Base-by-base conservation (phyloP, 1,140 invertebrate genomes). In the Amphibalanus amphitrite region DNA sequence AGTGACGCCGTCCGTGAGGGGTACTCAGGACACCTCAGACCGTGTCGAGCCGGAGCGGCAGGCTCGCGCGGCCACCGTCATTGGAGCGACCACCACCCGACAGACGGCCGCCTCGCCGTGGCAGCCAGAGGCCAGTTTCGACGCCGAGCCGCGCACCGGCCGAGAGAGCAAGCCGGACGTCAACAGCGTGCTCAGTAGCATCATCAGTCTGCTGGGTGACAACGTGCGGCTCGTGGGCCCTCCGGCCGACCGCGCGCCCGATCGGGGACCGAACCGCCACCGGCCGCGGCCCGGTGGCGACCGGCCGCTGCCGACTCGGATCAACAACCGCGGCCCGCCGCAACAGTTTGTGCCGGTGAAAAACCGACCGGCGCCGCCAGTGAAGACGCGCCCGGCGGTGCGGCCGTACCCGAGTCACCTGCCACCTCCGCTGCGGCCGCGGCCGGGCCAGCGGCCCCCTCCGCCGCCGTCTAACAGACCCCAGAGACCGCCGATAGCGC, bases 381-480 rank as follows among this genome's bases (percentile, higher is more conserved):
- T 73, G 28, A 74, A 76, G 23, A 26, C 23, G 25, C 23, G 64
- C 3, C 65, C 28, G 4, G n/a, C 28, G 26, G 84, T 84, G 0
- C 85, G 92, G 73, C 93, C 94, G 40, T 95, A 95, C 76, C 92
- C 93, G 77, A 81, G 92, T 68, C 92, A 91, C 3, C 92, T 92
- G 0, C 81, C 81, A 4, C 82, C 82, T 0, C 83, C 83, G 0
- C 82, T 82, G 29, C 77, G 74, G 28, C 78, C 78, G 0, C 80
- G 80, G 15, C 47, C 33, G 59, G 23, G 72, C 71, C 72, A 73
- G 28, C 75, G 76, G 25, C 47, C 6, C 6, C 47, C 10, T n/a
- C 28, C 69, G n/a, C 73, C 70, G 23, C 71, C 73, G 28, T 75
- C n/a, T n/a, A n/a, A n/a, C n/a, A n/a, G 77, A 25, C 47, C 25